Base-by-base conservation (phyloP, 2,888 invertebrate genomes). In the Oithona nana region DNA sequence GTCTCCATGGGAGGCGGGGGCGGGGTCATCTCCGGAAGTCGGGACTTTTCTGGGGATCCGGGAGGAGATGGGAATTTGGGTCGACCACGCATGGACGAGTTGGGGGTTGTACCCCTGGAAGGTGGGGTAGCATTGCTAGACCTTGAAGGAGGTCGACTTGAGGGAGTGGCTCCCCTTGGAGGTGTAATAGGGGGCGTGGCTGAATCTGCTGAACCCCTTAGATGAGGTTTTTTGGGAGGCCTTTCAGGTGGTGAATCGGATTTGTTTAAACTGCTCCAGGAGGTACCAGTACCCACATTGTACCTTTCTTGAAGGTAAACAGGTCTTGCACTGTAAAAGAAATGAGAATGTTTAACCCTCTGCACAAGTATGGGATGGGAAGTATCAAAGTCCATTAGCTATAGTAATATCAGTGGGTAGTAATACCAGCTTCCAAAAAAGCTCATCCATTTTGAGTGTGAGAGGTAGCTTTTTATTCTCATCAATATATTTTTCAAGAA, bases 251-350 rank as follows among this genome's bases (percentile, higher is more conserved):
- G 54, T 11, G 26, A 54, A 24, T 20, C 24, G 26, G 22, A 26
- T 22, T 26, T 54, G 22, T 13, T 20, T 24, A 54, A 16, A 20
- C 54, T 54, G 54, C 26, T 26, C 24, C 54, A 24, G 39, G 39
- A 11, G 39, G 8, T 11, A 39, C 8, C 39, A 39, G 6, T 39
- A 6, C 16, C 39, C 54, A n/a, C n/a, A n/a, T n/a, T n/a, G n/a
- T n/a, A n/a, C 54, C 26, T 54, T 26, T 54, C 54, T 26, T 54
- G 54, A 54, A 54, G 54, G 54, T 54, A 54, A 26, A 54, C 54
- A 24, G 54, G 54, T 26, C 54, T 20, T 24, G 54, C 54, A 54
- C 54, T 54, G 54, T 11, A 54, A 54, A 16, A 54, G 3, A 6
- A 54, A 54, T n/a, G n/a, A n/a, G n/a, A n/a, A n/a, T n/a, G n/a